These are phyloP conservation scores for Galemys pyrenaicus DNA, from an alignment of 2,113 vertebrate genomes.

Conservation along the genomic window DNA sequence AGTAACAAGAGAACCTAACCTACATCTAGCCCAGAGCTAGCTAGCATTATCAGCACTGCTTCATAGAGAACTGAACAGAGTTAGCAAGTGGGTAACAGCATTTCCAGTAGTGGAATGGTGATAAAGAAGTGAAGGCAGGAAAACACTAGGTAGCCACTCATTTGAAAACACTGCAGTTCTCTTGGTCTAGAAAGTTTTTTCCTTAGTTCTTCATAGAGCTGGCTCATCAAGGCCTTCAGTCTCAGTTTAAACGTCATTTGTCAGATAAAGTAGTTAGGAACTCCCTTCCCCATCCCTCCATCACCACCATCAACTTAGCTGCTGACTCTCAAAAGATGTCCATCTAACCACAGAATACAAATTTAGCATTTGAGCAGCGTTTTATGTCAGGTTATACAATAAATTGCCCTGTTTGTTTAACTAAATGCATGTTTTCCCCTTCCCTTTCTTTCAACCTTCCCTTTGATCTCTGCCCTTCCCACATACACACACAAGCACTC, in stretches of 20 bases:
- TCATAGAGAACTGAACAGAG: background rate
- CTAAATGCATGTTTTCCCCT: background rate
- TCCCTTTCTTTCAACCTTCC: background rate
- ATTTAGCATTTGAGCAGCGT: conserved; percentile 63
- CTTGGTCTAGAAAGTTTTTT: background rate
- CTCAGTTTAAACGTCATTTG: background rate
- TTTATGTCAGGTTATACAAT: conserved; percentile 67
- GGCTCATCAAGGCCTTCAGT: background rate
- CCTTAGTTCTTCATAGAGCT: background rate
- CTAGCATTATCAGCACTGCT: background rate
- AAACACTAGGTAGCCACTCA: background rate
- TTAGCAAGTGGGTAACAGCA: background rate
- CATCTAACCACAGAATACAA: conserved; percentile 75
- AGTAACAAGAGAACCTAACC: background rate
- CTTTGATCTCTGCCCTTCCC: background rate
- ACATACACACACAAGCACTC: background rate
- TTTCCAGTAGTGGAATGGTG: background rate
- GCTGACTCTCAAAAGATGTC: conserved; percentile 63
- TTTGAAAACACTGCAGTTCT: background rate
- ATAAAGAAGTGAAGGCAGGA: background rate
- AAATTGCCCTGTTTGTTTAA: conserved; percentile 65
- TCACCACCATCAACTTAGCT: conserved; percentile 66
- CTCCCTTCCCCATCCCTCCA: background rate
- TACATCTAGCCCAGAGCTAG: background rate
- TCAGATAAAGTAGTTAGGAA: background rate